Conservation (phyloP, 2,888 invertebrate genomes). For the Parapristionchus giblindavisi region DNA sequence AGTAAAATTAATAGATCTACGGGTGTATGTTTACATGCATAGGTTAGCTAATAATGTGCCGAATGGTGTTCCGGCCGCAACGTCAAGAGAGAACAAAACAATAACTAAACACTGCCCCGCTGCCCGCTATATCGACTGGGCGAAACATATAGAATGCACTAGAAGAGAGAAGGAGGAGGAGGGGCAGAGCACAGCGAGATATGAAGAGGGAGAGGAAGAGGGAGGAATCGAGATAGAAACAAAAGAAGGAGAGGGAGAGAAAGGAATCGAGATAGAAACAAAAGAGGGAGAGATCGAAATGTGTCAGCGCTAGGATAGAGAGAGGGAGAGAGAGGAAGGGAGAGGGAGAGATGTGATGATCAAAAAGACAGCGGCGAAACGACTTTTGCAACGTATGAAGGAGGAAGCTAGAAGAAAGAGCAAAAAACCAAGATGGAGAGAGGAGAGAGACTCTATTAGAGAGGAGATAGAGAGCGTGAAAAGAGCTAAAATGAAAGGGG, state of each 20-base stretch:
- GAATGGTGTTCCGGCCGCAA: too few species aligned
- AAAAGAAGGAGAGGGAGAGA: not conserved
- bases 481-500: not conserved
- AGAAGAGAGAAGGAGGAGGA: too few species aligned
- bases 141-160: too few species aligned
- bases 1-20: too few species aligned
- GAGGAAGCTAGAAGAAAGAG: too few species aligned
- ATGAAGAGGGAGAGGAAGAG: not conserved
- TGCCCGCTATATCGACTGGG: too few species aligned
- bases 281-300: not conserved
- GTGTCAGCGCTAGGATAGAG: not conserved
- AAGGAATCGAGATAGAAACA: not conserved
- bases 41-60: too few species aligned
- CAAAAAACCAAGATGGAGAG: not conserved
- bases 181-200: too few species aligned
- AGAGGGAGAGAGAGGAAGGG: slow-evolving; percentile 3
- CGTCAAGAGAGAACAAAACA: too few species aligned
- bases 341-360: not conserved
- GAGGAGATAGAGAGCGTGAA: not conserved
- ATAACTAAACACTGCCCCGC: too few species aligned
- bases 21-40: too few species aligned
- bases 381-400: not conserved
- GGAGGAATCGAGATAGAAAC: not conserved
- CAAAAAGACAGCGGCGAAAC: too few species aligned
- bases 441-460: not conserved